phyloP scores from a whole-genome alignment of 2,113 vertebrate genomes.

The Ceyx melanurus region DNA sequence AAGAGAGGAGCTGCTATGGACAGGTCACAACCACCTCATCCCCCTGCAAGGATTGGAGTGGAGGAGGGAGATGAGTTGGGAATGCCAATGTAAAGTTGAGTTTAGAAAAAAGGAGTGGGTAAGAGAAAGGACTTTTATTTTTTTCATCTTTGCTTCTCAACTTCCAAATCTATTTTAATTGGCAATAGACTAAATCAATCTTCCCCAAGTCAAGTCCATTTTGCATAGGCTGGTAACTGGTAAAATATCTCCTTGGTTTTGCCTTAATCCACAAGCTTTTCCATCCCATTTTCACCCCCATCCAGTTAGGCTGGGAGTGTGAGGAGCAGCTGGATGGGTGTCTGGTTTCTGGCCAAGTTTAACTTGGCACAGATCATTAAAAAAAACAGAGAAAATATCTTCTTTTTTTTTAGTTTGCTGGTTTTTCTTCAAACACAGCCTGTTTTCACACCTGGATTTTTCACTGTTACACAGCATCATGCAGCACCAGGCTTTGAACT shows the following conservation, averaged over 20 bases:
- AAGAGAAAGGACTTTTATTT: neutral
- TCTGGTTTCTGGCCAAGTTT: neutral
- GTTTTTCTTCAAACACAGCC: neutral
- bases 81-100: neutral
- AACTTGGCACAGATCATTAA: neutral
- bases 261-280: neutral
- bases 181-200: neutral
- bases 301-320: neutral
- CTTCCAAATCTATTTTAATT: neutral
- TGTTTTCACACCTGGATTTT: neutral
- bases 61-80: neutral
- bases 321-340: neutral
- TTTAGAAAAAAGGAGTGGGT: neutral
- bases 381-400: neutral
- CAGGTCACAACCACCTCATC: neutral
- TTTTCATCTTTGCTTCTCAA: neutral
- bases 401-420: neutral
- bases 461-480: neutral
- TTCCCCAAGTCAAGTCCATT: neutral
- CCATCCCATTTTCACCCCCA: neutral
- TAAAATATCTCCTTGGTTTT: neutral
- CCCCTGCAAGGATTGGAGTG: accelerated
- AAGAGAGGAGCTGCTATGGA: neutral
- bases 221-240: neutral
- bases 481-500: neutral